These are phyloP conservation scores for Bradynema listronoti DNA, from an alignment of 1,140 invertebrate genomes.

Conservation along the genomic window DNA sequence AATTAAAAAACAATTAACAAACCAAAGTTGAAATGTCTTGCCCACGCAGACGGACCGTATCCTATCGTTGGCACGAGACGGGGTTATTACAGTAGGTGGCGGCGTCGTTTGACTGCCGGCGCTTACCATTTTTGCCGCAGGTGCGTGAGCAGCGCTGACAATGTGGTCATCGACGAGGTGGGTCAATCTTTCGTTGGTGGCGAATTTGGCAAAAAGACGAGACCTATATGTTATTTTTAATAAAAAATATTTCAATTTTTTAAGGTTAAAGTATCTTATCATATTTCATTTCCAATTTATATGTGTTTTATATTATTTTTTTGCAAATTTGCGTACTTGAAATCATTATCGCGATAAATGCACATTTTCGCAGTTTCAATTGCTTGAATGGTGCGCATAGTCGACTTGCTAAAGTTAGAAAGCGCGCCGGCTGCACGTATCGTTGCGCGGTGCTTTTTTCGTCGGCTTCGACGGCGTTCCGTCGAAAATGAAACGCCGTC, in stretches of 20 bases:
- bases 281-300: slow-evolving; percentile 14
- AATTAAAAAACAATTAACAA: too few species aligned
- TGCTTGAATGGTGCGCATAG: slow-evolving; percentile 40
- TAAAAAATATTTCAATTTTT: slow-evolving; percentile 3
- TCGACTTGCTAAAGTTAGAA: slow-evolving; percentile 27
- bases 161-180: slow-evolving; percentile 35
- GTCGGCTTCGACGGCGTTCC: background rate
- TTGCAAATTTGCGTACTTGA: slow-evolving; percentile 22
- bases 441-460: too few species aligned
- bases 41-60: too few species aligned
- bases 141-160: background rate
- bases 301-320: slow-evolving; percentile 6
- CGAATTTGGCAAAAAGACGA: slow-evolving; percentile 44
- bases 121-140: slow-evolving; percentile 36
- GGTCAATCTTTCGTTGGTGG: slow-evolving; percentile 34
- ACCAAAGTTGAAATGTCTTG: too few species aligned
- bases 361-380: slow-evolving; percentile 44
- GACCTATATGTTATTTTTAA: slow-evolving; percentile 16
- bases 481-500: background rate
- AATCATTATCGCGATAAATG: slow-evolving; percentile 30
- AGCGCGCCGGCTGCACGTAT: slow-evolving; percentile 5
- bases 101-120: slow-evolving; percentile 37
- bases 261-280: background rate
- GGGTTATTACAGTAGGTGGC: too few species aligned
- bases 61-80: too few species aligned